Base-by-base conservation (phyloP, 2,113 vertebrate genomes). In the Entosphenus tridentatus region DNA sequence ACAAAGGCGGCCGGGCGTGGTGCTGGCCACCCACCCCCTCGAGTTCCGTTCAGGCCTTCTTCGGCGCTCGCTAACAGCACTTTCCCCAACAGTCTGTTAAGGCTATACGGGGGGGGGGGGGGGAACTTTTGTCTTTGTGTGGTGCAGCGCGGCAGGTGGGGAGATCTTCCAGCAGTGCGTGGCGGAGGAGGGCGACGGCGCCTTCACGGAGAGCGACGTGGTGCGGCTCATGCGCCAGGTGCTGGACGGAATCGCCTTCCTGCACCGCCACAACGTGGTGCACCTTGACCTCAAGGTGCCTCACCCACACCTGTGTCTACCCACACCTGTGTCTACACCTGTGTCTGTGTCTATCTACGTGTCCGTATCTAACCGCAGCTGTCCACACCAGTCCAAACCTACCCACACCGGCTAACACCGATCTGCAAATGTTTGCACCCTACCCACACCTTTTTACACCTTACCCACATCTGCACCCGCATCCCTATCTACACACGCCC, bases 161-260 rank as follows among this genome's bases (percentile, higher is more conserved):
- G 90, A 96, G 76, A 90, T 96, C 73, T 96, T 96, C 75, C 76
- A 92, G 77, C 89, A 91, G 55, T 96, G 88, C 68, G 85, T 92
- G 12, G 88, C 86, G 2, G 89, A 95, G 70, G 84, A 82, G 54
- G 62, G 21, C 9, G 90, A 95, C 11, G 87, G 92, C 39, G 84
- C 87, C 67, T 96, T 96, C 77, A 89, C 83, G n/a, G 92, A 95
- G 78, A 83, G 80, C 73, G 92, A 95, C 57, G 87, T 96, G 57
- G 83, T 87, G 69, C 81, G 86, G 72, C 83, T 96, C 71, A 85
- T 86, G 77, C 80, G 78, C 74, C 92, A 96, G 79, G 93, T 96
- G 75, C 78, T 96, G 57, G 81, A 74, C 58, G 92, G 90, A 1
- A 84, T 96, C 76, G 80, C 81, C 3, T 96, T 86, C 78, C 78